phyloP scores from a whole-genome alignment of 2,797 vertebrate species.

The Aeoliscus strigatus region DNA sequence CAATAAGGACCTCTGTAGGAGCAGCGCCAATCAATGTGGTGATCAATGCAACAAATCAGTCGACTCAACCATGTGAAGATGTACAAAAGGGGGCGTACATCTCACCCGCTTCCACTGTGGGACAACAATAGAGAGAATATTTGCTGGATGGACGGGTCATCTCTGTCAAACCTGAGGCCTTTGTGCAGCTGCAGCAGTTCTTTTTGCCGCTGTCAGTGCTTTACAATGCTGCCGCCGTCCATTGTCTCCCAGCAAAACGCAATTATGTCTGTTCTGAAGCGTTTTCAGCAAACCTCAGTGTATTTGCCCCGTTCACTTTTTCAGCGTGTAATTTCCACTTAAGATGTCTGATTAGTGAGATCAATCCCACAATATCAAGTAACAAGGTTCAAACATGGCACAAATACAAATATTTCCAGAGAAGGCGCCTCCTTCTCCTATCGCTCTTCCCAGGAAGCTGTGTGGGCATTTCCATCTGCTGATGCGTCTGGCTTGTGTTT shows the following conservation, averaged over 20 bases:
- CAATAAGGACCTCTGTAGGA: conserved; percentile 4
- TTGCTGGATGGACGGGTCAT: conserved; percentile 2
- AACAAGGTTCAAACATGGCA: too few species aligned
- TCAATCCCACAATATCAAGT: conserved; percentile 29
- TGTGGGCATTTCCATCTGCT: conserved; percentile 25
- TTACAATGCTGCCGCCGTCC: neutral
- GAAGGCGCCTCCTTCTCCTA: conserved; percentile 10
- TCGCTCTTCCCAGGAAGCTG: conserved; percentile 3
- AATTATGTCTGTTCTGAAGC: too few species aligned
- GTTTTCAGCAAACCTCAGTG: too few species aligned
- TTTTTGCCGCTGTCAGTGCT: neutral
- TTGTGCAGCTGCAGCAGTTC: neutral
- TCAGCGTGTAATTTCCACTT: conserved; percentile 24
- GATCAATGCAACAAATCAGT: conserved; percentile 34
- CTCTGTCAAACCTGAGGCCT: too few species aligned
- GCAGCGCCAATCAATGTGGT: conserved; percentile 24
- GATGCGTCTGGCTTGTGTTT: conserved; percentile 1
- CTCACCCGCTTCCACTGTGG: neutral
- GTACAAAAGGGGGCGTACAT: conserved; percentile 1
- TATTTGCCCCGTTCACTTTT: too few species aligned
- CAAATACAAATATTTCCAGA: conserved; percentile 16
- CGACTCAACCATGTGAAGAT: conserved; percentile 17
- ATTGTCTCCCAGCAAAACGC: neutral
- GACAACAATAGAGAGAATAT: conserved; percentile 5
- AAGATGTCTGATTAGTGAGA: conserved; percentile 15